Conservation (phyloP, 2,888 invertebrate genomes). For the Drosophila phalerata region DNA sequence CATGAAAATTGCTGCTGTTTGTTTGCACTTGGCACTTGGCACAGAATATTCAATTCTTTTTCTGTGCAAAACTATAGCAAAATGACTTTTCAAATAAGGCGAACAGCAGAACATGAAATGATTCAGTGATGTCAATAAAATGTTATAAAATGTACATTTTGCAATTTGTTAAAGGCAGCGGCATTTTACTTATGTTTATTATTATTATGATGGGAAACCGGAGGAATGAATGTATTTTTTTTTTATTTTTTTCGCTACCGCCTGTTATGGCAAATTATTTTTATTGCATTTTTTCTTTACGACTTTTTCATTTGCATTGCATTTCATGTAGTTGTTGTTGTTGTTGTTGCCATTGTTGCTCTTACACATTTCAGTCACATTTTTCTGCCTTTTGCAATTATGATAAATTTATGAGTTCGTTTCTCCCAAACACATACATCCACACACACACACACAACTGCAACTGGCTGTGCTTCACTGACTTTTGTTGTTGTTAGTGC, state of each 20-base stretch:
- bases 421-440: conserved; percentile 67
- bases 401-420: conserved; percentile 82
- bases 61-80: conserved; percentile 17
- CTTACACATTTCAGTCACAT: conserved; percentile 73
- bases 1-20: conserved; percentile 70
- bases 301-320: conserved; percentile 62
- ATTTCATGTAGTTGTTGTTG: conserved; percentile 17
- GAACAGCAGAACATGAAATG: conserved; percentile 9
- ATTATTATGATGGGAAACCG: conserved; percentile 47
- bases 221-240: conserved; percentile 5
- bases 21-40: conserved; percentile 84
- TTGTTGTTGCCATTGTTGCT: conserved; percentile 36
- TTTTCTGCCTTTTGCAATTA: conserved; percentile 77
- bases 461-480: conserved; percentile 50
- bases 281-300: conserved; percentile 72
- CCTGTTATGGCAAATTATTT: conserved; percentile 67
- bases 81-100: conserved; percentile 59
- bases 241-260: conserved; percentile 15
- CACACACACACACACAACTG: conserved; percentile 27
- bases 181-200: conserved; percentile 44
- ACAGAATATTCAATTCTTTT: conserved; percentile 54
- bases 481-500: conserved; percentile 30
- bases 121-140: conserved; percentile 23
- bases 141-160: conserved; percentile 35
- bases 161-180: conserved; percentile 37